A percentile compares a stretch with the other conserved stretches of the same genome.
Conservation (phyloP, 2,113 vertebrate genomes). For the Esox niger region DNA sequence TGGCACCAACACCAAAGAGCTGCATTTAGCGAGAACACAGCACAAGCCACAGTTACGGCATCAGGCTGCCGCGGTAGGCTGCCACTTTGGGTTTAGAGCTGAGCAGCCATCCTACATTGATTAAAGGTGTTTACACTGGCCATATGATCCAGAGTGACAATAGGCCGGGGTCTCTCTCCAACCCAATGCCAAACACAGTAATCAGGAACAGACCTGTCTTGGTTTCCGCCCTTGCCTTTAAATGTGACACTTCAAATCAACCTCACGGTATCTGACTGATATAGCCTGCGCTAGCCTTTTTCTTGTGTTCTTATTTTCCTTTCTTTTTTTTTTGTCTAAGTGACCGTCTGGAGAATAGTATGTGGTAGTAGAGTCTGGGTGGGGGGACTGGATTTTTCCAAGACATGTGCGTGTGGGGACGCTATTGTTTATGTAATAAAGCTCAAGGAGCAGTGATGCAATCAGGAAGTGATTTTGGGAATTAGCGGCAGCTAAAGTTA, state of each 20-base stretch:
- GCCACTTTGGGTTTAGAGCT: conserved; percentile 62
- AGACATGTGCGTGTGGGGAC: conserved; percentile 10
- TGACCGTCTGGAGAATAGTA: conserved; percentile 38
- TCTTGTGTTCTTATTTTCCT: not conserved
- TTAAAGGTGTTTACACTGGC: conserved; percentile 70
- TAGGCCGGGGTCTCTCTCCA: conserved; percentile 43
- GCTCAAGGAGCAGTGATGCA: conserved; percentile 41
- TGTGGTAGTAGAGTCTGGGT: not conserved
- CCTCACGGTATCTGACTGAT: conserved; percentile 47
- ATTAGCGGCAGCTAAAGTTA: conserved; percentile 56
- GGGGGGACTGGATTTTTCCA: conserved; percentile 4
- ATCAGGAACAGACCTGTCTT: conserved; percentile 64
- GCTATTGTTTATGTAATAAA: conserved; percentile 37
- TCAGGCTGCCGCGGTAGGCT: conserved; percentile 26
- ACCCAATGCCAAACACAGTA: conserved; percentile 62
- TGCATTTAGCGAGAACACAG: conserved; percentile 41
- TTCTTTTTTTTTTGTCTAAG: conserved; percentile 15
- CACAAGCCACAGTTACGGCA: conserved; percentile 43
- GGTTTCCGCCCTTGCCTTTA: conserved; percentile 31
- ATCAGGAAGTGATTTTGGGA: conserved; percentile 53
- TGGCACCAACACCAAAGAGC: conserved; percentile 13
- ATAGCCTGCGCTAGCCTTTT: conserved; percentile 30
- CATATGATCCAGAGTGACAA: conserved; percentile 68
- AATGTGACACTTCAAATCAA: conserved; percentile 64
- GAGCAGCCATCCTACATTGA: conserved; percentile 61